phyloP scores from a whole-genome alignment of 2,888 invertebrate genomes.

The Copidosoma aretas region DNA sequence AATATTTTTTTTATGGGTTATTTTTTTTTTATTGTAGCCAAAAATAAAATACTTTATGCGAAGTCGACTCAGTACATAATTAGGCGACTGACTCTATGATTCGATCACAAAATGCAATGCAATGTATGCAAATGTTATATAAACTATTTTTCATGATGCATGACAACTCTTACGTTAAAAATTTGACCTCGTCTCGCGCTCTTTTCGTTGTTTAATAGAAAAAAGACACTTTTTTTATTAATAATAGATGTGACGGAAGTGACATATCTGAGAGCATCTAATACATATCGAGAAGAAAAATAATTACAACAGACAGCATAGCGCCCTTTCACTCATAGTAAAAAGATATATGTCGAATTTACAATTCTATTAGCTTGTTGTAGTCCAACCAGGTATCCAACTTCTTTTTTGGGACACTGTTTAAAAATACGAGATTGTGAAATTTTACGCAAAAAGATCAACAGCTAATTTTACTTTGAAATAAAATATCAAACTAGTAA shows the following conservation, averaged over 20 bases:
- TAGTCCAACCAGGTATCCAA: slow-evolving; percentile 39
- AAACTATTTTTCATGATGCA: no score
- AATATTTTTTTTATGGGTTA: slow-evolving; percentile 3
- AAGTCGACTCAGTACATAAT: slow-evolving; percentile 26
- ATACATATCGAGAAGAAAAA: slow-evolving; percentile 20
- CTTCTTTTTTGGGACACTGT: slow-evolving; percentile 32
- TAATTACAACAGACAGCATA: slow-evolving; percentile 13
- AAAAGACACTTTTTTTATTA: slow-evolving; percentile 8
- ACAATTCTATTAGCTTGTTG: slow-evolving; percentile 26
- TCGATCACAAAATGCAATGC: slow-evolving; percentile 15
- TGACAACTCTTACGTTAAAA: no score
- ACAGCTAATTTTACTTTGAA: slow-evolving; percentile 11
- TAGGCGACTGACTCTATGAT: slow-evolving; percentile 19
- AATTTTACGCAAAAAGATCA: neutral
- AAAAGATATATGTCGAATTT: slow-evolving; percentile 18
- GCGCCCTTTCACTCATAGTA: slow-evolving; percentile 3
- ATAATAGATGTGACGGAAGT: neutral
- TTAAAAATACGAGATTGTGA: slow-evolving; percentile 22
- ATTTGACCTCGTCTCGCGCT: neutral
- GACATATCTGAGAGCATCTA: slow-evolving; percentile 20
- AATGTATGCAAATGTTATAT: neutral
- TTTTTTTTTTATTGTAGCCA: slow-evolving; percentile 31
- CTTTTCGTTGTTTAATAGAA: slow-evolving; percentile 23
- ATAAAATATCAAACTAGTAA: slow-evolving; percentile 9
- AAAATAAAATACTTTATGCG: slow-evolving; percentile 28